Base-by-base conservation (phyloP, 2,888 invertebrate species). In the Pristionchus arcanus region DNA sequence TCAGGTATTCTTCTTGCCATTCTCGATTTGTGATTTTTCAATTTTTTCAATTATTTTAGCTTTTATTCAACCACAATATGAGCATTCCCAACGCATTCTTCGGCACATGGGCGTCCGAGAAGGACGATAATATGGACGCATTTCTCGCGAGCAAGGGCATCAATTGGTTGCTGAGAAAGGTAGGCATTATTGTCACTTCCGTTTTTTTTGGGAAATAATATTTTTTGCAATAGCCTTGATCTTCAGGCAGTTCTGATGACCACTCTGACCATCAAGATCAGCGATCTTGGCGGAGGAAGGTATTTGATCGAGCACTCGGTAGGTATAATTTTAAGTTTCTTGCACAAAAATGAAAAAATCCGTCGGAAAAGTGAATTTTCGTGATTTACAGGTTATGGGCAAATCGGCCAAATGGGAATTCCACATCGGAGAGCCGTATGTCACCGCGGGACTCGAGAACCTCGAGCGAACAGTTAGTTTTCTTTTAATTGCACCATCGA, bases 111-210 rank as follows among this genome's bases (percentile, higher is more conserved):
- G 63, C n/a, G 1, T 63, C 63, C 4, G 63, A 63, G n/a, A 63
- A 63, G 63, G 63, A 63, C n/a, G 63, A 63, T 25, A 63, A 63
- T n/a, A 63, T 63, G 63, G 63, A 63, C 9, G 63, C 63, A 2
- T 63, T 63, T n/a, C 63, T 63, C n/a, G 63, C 63, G 21, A 63
- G 63, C 63, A 63, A 63, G n/a, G 63, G 63, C 63, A 63, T 63
- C 5, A 63, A 63, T n/a, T 63, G 63, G 63, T 25, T 63, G 25
- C n/a, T 63, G 63, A 63, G 63, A 9, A 63, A 63, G 63, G 63
- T 25, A 21, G 25, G 13, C 9, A 55, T 55, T 11, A 49, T 55
- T 21, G 19, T 55, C 55, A n/a, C n/a, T n/a, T n/a, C n/a, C n/a
- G n/a, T n/a, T n/a, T 63, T 3, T 25, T 21, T 63, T 63, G 5